A percentile compares a stretch with the other conserved stretches of the same genome.
Evolutionary conservation across 37 sponge, comb jelly and placozoan species (phyloP).

Genomic region (Axinella damicornis): DNA sequence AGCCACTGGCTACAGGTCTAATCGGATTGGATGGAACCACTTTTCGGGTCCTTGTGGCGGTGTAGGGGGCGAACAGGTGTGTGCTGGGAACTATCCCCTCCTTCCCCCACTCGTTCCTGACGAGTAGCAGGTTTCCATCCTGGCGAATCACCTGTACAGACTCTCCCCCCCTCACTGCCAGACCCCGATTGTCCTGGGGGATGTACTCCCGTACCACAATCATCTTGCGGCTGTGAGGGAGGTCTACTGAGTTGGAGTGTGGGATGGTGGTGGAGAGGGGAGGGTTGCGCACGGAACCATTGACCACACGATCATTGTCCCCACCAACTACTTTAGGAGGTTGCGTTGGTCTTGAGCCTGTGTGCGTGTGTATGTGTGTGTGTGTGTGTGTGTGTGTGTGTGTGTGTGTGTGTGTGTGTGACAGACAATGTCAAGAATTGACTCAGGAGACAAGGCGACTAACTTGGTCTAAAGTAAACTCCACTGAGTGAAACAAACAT

Average conservation of each 20-base stretch:
- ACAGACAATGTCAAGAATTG: not conserved
- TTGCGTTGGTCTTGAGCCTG: not conserved
- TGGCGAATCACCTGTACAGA: constrained; percentile 64
- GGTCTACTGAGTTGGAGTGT: constrained; percentile 34
- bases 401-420: constrained; percentile 42
- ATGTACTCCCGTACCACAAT: constrained; percentile 58
- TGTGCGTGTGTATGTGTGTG: constrained; percentile 52
- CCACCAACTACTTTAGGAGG: not conserved
- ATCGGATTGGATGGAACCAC: not conserved
- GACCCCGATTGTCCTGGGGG: constrained; percentile 37
- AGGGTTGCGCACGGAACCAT: not conserved
- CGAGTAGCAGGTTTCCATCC: constrained; percentile 64
- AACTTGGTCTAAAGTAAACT: too few relatives aligned
- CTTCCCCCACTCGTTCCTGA: constrained; percentile 60
- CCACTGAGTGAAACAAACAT: too few relatives aligned
- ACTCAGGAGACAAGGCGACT: too few relatives aligned
- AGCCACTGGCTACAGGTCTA: constrained; percentile 42
- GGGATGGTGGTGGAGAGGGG: constrained; percentile 8
- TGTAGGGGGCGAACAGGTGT: constrained; percentile 58
- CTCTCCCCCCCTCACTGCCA: constrained; percentile 72
- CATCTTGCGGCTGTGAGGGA: constrained; percentile 53
- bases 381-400: constrained; percentile 55
- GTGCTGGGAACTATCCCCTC: constrained; percentile 69
- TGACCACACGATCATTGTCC: not conserved
- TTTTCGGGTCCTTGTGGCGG: constrained; percentile 1